Percentiles rank a stretch among this genome's conserved stretches.
These are phyloP conservation scores for Sitobion miscanthi DNA, from an alignment of 1,140 invertebrate genomes.

Conservation along the genomic window DNA sequence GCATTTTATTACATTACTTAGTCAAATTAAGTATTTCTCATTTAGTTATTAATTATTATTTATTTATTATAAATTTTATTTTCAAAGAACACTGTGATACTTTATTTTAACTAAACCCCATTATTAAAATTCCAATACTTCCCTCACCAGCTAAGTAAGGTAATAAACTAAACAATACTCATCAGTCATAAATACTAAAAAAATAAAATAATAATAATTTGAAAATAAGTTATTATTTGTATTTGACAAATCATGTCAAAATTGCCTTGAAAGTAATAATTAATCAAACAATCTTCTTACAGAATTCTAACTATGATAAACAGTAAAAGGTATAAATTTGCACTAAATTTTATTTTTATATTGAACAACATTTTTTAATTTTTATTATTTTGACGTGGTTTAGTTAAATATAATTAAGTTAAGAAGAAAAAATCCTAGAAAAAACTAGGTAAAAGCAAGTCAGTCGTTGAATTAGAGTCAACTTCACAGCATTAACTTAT, in stretches of 20 bases:
- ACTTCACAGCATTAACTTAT: constrained; percentile 38
- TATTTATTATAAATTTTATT: constrained; percentile 22
- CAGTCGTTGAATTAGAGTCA: constrained; percentile 25
- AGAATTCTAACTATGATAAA: background rate
- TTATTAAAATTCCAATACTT: background rate
- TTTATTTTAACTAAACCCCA: background rate
- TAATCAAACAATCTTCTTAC: too few relatives aligned
- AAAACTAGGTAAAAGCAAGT: too few relatives aligned
- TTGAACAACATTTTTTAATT: background rate
- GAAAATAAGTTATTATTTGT: background rate
- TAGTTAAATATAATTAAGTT: background rate
- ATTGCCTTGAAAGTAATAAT: background rate
- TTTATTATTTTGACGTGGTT: background rate
- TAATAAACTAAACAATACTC: background rate
- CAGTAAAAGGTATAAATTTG: background rate
- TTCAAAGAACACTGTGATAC: constrained; percentile 47
- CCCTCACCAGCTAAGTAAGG: background rate
- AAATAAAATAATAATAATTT: background rate
- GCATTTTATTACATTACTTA: background rate
- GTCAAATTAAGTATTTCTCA: background rate
- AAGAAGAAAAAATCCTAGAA: background rate
- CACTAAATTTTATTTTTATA: too few relatives aligned
- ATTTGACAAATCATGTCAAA: background rate
- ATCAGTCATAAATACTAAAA: background rate
- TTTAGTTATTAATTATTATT: constrained; percentile 4